Conservation (phyloP, 2,797 vertebrate genomes). For the Parotocinclus haroldoi region DNA sequence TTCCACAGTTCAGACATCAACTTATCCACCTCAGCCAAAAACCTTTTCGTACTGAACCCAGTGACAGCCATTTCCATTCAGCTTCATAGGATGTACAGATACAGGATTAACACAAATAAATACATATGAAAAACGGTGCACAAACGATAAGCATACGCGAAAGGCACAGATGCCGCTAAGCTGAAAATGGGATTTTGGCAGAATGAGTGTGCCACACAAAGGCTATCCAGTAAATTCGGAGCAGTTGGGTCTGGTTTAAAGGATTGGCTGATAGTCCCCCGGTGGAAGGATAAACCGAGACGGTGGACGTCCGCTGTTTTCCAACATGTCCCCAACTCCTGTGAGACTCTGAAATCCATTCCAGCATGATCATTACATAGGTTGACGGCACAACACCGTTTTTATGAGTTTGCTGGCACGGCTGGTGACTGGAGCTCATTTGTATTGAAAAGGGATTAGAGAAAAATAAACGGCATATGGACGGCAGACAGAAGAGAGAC, state of each 20-base stretch:
- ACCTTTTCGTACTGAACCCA: not conserved
- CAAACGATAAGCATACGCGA: slow-evolving; percentile 1
- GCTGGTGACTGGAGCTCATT: slow-evolving; percentile 43
- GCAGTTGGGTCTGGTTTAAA: slow-evolving; percentile 46
- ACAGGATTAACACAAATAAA: not conserved
- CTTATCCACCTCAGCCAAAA: not conserved
- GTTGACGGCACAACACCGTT: not conserved
- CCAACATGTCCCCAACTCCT: slow-evolving; percentile 35
- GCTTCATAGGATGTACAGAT: too few species aligned
- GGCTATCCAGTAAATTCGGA: slow-evolving; percentile 32
- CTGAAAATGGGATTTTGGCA: slow-evolving; percentile 31
- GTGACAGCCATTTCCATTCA: not conserved
- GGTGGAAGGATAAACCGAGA: slow-evolving; percentile 37
- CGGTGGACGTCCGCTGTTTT: slow-evolving; percentile 42
- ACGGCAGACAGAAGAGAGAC: slow-evolving; percentile 36
- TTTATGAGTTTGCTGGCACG: slow-evolving; percentile 39
- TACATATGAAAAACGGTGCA: not conserved
- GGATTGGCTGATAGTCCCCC: slow-evolving; percentile 44
- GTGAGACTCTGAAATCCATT: slow-evolving; percentile 42
- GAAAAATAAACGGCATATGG: slow-evolving; percentile 44
- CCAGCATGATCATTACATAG: slow-evolving; percentile 40
- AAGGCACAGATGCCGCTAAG: slow-evolving; percentile 17
- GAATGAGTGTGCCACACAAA: slow-evolving; percentile 9
- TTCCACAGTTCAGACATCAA: not conserved
- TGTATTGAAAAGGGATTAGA: slow-evolving; percentile 52